Conservation (phyloP, 2,888 invertebrate species). For the Antheraea yamamai region DNA sequence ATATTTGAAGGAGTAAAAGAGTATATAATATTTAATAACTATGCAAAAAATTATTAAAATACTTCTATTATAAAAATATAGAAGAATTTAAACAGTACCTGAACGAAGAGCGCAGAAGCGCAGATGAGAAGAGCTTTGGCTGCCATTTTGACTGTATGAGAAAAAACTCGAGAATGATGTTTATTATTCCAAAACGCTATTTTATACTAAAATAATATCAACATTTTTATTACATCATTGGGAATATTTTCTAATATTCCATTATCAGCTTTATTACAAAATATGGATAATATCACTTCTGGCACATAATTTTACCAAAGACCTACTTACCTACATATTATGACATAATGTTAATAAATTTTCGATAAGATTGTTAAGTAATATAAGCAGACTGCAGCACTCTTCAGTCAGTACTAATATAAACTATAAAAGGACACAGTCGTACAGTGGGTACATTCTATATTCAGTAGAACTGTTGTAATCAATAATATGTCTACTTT, state of each 20-base stretch:
- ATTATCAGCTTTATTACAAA: neutral
- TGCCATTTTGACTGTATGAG: slow-evolving; percentile 30
- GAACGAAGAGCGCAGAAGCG: slow-evolving; percentile 35
- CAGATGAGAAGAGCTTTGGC: slow-evolving; percentile 33
- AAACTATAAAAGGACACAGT: too few relatives aligned
- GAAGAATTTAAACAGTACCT: slow-evolving; percentile 25
- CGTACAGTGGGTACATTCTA: too few relatives aligned
- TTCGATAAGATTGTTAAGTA: too few relatives aligned
- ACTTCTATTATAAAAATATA: neutral
- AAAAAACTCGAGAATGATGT: slow-evolving; percentile 12
- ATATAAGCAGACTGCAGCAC: too few relatives aligned
- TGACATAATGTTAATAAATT: too few relatives aligned
- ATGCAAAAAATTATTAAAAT: too few relatives aligned
- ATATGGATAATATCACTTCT: neutral
- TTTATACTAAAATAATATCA: slow-evolving; percentile 15
- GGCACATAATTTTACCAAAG: neutral
- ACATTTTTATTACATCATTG: neutral
- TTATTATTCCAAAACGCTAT: neutral
- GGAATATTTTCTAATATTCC: neutral
- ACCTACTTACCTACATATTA: too few relatives aligned
- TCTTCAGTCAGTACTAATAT: neutral
- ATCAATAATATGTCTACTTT: too few relatives aligned
- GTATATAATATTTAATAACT: neutral
- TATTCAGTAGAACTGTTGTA: too few relatives aligned
- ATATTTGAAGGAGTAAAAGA: too few relatives aligned